Percentiles rank a stretch among this genome's conserved stretches.
These are phyloP conservation scores for Dinocampus coccinellae DNA, from an alignment of 2,888 invertebrate species.

Conservation along the genomic window DNA sequence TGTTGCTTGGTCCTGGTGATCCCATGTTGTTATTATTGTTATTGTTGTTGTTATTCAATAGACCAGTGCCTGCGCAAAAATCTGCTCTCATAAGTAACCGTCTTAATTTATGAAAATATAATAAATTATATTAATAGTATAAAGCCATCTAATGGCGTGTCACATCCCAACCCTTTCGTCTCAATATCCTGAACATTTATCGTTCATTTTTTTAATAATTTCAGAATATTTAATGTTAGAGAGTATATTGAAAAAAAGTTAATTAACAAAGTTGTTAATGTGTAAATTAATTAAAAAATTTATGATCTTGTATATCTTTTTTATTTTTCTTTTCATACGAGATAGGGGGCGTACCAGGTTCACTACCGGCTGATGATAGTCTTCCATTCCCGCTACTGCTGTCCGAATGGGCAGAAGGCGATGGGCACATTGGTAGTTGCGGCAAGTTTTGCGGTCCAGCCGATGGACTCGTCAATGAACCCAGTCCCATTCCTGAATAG, in stretches of 20 bases:
- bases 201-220: neutral
- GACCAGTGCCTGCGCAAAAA: constrained; percentile 75
- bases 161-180: constrained; percentile 23
- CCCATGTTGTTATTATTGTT: constrained; percentile 74
- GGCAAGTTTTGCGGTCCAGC: constrained; percentile 69
- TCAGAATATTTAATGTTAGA: constrained; percentile 6
- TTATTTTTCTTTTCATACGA: constrained; percentile 21
- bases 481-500: constrained; percentile 64
- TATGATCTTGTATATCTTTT: neutral
- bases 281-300: neutral
- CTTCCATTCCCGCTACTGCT: constrained; percentile 86
- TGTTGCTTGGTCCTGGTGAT: constrained; percentile 67
- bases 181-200: neutral
- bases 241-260: constrained; percentile 2
- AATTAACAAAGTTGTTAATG: constrained; percentile 23
- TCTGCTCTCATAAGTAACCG: constrained; percentile 66
- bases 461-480: constrained; percentile 65
- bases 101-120: neutral
- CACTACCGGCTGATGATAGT: constrained; percentile 84
- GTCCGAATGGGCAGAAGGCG: constrained; percentile 89
- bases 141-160: constrained; percentile 30
- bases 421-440: constrained; percentile 80
- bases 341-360: constrained; percentile 71
- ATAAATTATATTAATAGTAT: neutral
- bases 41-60: constrained; percentile 78